Evolutionary conservation across 1,140 invertebrate genomes (phyloP).

Genomic region (Carposina sasakii): DNA sequence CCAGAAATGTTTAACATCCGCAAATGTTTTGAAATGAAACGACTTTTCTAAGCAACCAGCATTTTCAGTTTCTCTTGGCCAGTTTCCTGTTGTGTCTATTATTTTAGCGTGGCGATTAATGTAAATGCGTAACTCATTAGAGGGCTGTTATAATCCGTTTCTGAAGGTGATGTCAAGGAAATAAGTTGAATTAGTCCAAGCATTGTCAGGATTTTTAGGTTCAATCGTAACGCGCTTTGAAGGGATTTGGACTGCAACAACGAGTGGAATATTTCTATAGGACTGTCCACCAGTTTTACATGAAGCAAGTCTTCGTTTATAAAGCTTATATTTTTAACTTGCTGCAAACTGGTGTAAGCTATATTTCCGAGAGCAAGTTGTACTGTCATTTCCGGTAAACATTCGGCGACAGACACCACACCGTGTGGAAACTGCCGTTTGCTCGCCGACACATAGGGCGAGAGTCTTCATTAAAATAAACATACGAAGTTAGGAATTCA

Average conservation of each 20-base stretch:
- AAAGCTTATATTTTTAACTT: slow-evolving; percentile 31
- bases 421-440: slow-evolving; percentile 28
- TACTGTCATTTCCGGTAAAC: slow-evolving; percentile 53
- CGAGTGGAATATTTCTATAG: slow-evolving; percentile 30
- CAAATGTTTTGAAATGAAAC: slow-evolving; percentile 39
- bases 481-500: slow-evolving; percentile 40
- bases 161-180: slow-evolving; percentile 19
- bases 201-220: slow-evolving; percentile 44
- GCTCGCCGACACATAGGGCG: slow-evolving; percentile 24
- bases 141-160: slow-evolving; percentile 16
- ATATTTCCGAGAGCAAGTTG: slow-evolving; percentile 49
- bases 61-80: slow-evolving; percentile 37
- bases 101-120: slow-evolving; percentile 51
- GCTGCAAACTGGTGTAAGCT: slow-evolving; percentile 30
- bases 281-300: slow-evolving; percentile 42
- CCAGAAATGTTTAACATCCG: slow-evolving; percentile 51
- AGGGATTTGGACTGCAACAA: slow-evolving; percentile 42
- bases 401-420: slow-evolving; percentile 38
- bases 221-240: slow-evolving; percentile 35
- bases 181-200: slow-evolving; percentile 54
- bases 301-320: slow-evolving; percentile 29
- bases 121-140: slow-evolving; percentile 42
- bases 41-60: slow-evolving; percentile 30
- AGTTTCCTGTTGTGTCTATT: slow-evolving; percentile 50
- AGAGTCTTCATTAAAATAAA: slow-evolving; percentile 42